Percentiles rank a stretch among this genome's conserved stretches.
Conservation (phyloP, 2,888 invertebrate genomes). For the Furcula furcula region DNA sequence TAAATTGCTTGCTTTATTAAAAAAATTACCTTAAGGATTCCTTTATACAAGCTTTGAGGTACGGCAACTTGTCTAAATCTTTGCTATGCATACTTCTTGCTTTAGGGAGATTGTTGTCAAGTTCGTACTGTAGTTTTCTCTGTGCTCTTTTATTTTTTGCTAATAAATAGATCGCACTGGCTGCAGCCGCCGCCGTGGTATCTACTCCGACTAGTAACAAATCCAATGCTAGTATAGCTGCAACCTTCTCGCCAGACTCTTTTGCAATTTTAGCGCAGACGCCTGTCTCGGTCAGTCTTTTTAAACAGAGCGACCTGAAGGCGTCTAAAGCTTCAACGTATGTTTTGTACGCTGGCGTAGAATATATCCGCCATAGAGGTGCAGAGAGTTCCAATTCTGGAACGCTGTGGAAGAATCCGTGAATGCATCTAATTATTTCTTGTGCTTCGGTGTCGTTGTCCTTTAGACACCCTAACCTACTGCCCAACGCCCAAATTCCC, state of each 20-base stretch:
- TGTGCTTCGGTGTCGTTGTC: constrained; percentile 87
- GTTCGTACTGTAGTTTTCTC: constrained; percentile 83
- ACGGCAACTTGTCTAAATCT: constrained; percentile 85
- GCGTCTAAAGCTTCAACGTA: constrained; percentile 87
- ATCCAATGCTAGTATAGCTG: constrained; percentile 88
- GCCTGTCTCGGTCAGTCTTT: constrained; percentile 68
- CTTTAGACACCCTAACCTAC: constrained; percentile 88
- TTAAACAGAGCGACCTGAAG: constrained; percentile 83
- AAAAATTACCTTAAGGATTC: constrained; percentile 85
- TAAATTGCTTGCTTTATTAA: not conserved
- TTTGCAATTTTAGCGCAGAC: constrained; percentile 68
- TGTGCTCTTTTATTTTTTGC: constrained; percentile 87
- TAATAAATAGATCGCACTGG: constrained; percentile 88
- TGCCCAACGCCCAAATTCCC: constrained; percentile 90
- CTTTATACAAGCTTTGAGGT: constrained; percentile 88
- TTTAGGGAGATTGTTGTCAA: constrained; percentile 79
- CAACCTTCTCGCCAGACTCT: constrained; percentile 64
- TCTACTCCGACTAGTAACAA: constrained; percentile 91
- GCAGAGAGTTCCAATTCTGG: constrained; percentile 88
- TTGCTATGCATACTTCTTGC: constrained; percentile 80
- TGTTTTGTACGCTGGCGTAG: constrained; percentile 86
- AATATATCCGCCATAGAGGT: constrained; percentile 88
- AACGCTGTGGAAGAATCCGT: constrained; percentile 88
- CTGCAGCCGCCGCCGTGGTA: constrained; percentile 89
- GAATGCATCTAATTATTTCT: constrained; percentile 89